Evolutionary conservation across 2,113 vertebrate species (phyloP).

Genomic region (Perognathus longimembris): DNA sequence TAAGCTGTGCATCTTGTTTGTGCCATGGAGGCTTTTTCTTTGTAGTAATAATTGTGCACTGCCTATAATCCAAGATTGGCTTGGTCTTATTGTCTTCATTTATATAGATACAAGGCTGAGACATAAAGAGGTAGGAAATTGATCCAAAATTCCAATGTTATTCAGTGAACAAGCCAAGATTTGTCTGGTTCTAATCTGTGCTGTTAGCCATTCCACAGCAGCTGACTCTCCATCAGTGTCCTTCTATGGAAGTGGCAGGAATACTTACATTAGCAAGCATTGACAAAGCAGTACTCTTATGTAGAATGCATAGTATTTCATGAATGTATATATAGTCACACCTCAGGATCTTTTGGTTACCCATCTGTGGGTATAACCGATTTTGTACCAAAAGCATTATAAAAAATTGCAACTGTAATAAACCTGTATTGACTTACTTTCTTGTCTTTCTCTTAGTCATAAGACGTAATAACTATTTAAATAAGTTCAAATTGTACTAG

Average conservation of each 20-base stretch:
- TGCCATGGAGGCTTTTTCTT: not conserved
- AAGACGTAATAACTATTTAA: not conserved
- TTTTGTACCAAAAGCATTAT: not conserved
- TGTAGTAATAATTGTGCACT: not conserved
- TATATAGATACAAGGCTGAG: conserved; percentile 28
- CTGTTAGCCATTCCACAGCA: not conserved
- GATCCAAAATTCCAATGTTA: not conserved
- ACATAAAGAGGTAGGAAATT: not conserved
- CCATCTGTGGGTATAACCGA: not conserved
- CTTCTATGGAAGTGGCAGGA: not conserved
- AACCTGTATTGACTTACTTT: not conserved
- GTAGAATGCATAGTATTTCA: not conserved
- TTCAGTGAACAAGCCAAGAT: no score
- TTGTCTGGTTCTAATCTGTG: not conserved
- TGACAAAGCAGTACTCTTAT: not conserved
- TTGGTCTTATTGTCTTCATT: not conserved
- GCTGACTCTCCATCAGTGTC: not conserved
- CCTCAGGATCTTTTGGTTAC: not conserved
- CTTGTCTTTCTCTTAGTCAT: not conserved
- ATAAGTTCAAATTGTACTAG: not conserved
- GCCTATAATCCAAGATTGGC: not conserved
- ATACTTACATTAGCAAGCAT: not conserved
- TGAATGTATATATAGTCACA: not conserved
- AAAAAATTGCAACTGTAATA: not conserved
- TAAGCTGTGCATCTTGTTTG: not conserved